Conservation (phyloP, 2,888 invertebrate genomes). For the Frankliniella intonsa region DNA sequence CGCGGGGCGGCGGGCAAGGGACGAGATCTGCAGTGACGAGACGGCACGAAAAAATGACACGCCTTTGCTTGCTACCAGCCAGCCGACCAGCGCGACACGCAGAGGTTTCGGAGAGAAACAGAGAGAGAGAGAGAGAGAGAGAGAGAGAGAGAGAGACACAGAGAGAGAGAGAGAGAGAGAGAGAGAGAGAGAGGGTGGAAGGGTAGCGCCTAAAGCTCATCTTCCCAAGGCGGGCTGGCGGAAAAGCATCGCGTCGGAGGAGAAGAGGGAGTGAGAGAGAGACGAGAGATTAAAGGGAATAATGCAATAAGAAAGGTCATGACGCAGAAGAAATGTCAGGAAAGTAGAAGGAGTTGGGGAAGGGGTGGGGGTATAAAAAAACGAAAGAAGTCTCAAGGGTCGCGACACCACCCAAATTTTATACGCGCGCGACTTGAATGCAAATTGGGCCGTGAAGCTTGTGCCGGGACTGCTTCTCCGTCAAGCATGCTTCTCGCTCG, state of each 20-base stretch:
- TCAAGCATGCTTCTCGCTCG: background rate
- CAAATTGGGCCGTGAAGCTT: background rate
- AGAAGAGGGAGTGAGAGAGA: slow-evolving; percentile 30
- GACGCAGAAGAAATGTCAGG: slow-evolving; percentile 11
- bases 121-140: background rate
- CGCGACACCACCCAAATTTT: background rate
- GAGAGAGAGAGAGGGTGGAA: background rate
- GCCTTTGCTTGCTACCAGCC: background rate
- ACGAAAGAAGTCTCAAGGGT: background rate
- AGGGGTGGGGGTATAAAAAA: background rate
- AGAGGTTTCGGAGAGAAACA: no score
- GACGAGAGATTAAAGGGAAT: slow-evolving; percentile 26
- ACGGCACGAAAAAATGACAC: background rate
- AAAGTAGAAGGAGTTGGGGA: background rate
- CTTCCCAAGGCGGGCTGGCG: no score
- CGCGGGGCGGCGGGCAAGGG: background rate
- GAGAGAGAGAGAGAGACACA: background rate
- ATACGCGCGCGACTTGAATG: background rate
- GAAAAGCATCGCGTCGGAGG: background rate
- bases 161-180: background rate
- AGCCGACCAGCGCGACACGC: no score
- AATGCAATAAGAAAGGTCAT: slow-evolving; percentile 23
- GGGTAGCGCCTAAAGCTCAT: no score
- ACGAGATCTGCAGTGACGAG: background rate
- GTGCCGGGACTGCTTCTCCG: no score